A percentile compares a stretch with the other conserved stretches of the same genome.
These are phyloP conservation scores for Mirounga angustirostris DNA, from an alignment of 2,113 vertebrate species.

Conservation along the genomic window DNA sequence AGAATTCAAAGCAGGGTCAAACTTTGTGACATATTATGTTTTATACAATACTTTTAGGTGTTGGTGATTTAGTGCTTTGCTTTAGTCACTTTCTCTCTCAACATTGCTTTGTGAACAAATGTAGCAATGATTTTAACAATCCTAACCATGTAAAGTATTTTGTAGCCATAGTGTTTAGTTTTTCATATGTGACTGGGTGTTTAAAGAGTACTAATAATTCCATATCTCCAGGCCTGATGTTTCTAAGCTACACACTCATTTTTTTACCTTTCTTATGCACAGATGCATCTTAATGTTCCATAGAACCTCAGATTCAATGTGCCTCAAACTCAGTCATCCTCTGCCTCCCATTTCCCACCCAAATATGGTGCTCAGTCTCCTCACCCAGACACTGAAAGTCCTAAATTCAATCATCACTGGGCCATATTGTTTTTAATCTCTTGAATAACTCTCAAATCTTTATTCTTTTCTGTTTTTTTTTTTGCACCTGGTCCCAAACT, in stretches of 20 bases:
- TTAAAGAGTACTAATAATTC: background rate
- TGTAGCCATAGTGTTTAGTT: background rate
- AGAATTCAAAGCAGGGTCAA: constrained; percentile 1
- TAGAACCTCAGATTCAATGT: background rate
- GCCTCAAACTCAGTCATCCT: background rate
- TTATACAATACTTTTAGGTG: background rate
- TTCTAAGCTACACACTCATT: background rate
- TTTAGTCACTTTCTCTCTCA: background rate
- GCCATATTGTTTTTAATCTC: background rate
- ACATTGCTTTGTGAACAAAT: background rate
- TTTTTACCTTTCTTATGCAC: background rate
- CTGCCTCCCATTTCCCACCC: background rate
- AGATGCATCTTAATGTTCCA: background rate
- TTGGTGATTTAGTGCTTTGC: background rate
- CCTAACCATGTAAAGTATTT: background rate
- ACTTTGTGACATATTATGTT: background rate
- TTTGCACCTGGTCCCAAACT: background rate
- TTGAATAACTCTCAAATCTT: background rate
- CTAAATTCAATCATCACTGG: background rate
- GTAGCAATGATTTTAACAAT: background rate
- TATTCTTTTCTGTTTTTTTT: background rate
- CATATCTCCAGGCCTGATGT: background rate
- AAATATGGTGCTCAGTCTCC: background rate
- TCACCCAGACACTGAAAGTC: background rate
- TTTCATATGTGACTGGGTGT: background rate